Percentiles rank a stretch among this genome's conserved stretches.
These are phyloP conservation scores for Etia nguti DNA, from an alignment of 2,113 vertebrate genomes.

Conservation along the genomic window DNA sequence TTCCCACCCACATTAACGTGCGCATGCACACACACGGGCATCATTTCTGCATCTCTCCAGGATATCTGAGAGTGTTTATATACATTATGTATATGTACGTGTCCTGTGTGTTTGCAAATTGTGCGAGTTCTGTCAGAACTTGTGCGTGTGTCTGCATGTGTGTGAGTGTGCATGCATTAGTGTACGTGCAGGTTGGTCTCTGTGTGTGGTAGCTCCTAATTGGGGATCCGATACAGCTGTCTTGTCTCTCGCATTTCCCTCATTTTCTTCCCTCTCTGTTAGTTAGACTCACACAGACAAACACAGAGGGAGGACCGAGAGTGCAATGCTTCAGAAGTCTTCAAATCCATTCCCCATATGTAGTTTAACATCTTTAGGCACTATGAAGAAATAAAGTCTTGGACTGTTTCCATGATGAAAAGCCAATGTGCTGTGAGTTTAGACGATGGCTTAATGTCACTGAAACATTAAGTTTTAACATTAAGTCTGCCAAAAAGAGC, in stretches of 20 bases:
- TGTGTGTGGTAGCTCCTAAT: constrained; percentile 53
- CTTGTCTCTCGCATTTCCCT: constrained; percentile 34
- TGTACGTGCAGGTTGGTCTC: constrained; percentile 27
- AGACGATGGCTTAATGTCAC: neutral
- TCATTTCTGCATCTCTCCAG: neutral
- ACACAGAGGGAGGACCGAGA: constrained; percentile 23
- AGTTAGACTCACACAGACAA: constrained; percentile 46
- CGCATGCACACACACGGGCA: neutral
- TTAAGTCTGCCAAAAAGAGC: neutral
- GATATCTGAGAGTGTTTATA: neutral
- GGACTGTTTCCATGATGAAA: constrained; percentile 18
- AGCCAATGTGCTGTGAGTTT: constrained; percentile 27
- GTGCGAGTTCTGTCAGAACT: neutral
- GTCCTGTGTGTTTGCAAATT: neutral
- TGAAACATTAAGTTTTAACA: constrained; percentile 3
- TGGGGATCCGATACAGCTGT: constrained; percentile 57
- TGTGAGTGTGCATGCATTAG: neutral
- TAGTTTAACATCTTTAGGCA: constrained; percentile 20
- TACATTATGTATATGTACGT: neutral
- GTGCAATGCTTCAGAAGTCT: constrained; percentile 18
- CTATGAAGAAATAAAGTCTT: constrained; percentile 12
- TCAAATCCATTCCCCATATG: constrained; percentile 11
- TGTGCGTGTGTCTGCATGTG: neutral
- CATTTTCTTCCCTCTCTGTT: constrained; percentile 1
- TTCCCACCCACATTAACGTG: neutral